Base-by-base conservation (phyloP, 2,113 vertebrate species). In the Melospiza melodia region DNA sequence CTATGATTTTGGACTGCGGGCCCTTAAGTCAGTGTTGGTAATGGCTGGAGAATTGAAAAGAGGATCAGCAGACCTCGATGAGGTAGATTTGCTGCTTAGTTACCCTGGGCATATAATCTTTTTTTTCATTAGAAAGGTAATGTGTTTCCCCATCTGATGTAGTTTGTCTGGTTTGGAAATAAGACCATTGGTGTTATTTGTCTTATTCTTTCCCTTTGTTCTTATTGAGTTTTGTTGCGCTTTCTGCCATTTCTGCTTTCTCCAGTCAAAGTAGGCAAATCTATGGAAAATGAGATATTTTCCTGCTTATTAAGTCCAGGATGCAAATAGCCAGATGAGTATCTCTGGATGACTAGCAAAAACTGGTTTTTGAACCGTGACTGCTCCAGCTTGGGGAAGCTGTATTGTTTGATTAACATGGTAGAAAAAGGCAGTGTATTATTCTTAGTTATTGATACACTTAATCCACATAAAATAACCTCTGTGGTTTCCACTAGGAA, bases 31-130 rank as follows among this genome's bases (percentile, higher is more conserved):
- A 10, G 99, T 99, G 57, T 90, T 99, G 68, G 99, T 99, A 66
- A 99, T 99, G 99, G 99, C 99, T 20, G 99, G 99, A 52, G 99
- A 99, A 94, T 95, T 99, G 93, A 99, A 99, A 97, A 98, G 99
- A 96, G 98, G 98, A 31, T 99, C 99, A 14, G 63, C 98, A 27
- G 98, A 99, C 7, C 98, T 99, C 21, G 97, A 41, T 37, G 99
- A 99, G 99, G 99, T 99, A 98, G 44, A 91, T 28, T 41, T 94
- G 17, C 54, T 48, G 11, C 65, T 86, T 73, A 44, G 14, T 87
- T 96, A 43, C 20, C 22, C 49, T 78, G 28, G 20, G 10, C 18
- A 84, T 44, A 31, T 81, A 1, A 54, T 74, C 11, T 44, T 84
- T 35, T 35, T 57, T 77, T 49, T 67, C 30, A 31, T 57, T 59